These are phyloP conservation scores for Nudaria mundana DNA, from an alignment of 2,888 invertebrate species.

Conservation along the genomic window DNA sequence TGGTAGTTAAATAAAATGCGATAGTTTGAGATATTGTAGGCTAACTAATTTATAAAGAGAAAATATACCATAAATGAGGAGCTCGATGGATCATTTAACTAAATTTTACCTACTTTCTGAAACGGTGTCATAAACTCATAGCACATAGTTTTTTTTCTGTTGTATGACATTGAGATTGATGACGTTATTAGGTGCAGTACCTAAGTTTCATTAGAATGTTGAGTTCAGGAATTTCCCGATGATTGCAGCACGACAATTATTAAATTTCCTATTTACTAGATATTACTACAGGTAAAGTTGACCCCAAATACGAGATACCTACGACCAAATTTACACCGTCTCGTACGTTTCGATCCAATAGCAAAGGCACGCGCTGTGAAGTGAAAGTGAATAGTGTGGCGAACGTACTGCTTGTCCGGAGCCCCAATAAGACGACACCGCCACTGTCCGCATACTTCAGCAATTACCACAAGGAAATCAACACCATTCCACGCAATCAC, in stretches of 20 bases:
- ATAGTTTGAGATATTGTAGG: no score
- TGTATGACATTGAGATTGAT: constrained; percentile 13
- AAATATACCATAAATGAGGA: no score
- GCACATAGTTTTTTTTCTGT: no score
- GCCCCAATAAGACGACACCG: constrained; percentile 78
- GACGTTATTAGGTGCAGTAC: constrained; percentile 2
- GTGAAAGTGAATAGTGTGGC: constrained; percentile 78
- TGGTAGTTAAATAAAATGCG: no score
- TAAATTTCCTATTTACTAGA: background rate
- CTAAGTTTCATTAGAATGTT: constrained; percentile 13
- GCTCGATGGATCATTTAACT: no score
- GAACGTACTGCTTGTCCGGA: constrained; percentile 69
- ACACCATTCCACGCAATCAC: constrained; percentile 56
- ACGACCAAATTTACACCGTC: constrained; percentile 43
- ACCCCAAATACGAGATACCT: constrained; percentile 45
- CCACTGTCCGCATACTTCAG: constrained; percentile 76
- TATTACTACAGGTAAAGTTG: constrained; percentile 17
- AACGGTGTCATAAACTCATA: no score
- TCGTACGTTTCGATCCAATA: constrained; percentile 49
- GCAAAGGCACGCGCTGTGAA: constrained; percentile 65
- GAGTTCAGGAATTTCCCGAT: constrained; percentile 17
- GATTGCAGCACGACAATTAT: constrained; percentile 11
- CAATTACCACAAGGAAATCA: constrained; percentile 79
- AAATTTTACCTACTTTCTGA: no score
- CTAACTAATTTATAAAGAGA: no score